phyloP scores from a whole-genome alignment of 2,113 vertebrate genomes.

The Boulengeromyrus knoepffleri region DNA sequence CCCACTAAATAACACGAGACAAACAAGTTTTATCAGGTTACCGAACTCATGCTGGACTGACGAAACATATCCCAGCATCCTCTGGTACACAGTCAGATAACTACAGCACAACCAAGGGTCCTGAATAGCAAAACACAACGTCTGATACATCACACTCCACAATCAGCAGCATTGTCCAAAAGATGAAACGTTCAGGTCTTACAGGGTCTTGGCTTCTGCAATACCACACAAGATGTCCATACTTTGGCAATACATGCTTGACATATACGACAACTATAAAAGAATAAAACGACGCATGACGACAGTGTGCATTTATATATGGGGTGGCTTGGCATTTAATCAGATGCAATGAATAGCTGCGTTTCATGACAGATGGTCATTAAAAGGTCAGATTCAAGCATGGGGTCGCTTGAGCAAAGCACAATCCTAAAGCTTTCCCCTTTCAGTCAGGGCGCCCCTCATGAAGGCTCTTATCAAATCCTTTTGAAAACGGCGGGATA shows the following conservation, averaged over 20 bases:
- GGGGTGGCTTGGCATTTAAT: conserved; percentile 19
- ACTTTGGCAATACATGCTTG: background rate
- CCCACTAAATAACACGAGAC: background rate
- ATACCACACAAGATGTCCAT: background rate
- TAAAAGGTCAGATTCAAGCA: conserved; percentile 59
- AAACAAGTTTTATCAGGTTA: background rate
- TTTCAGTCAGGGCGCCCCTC: conserved; percentile 31
- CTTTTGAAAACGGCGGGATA: conserved; percentile 57
- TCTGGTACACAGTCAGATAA: background rate
- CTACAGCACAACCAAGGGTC: background rate
- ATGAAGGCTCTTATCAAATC: conserved; percentile 44
- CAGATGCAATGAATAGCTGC: conserved; percentile 26
- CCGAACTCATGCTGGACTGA: background rate
- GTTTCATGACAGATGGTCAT: conserved; percentile 44
- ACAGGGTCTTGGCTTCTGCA: background rate
- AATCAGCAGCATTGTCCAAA: background rate
- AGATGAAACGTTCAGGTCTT: background rate
- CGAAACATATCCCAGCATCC: background rate
- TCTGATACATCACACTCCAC: background rate
- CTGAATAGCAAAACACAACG: background rate
- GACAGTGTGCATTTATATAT: background rate
- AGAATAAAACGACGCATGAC: background rate
- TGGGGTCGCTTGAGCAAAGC: conserved; percentile 39
- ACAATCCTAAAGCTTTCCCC: conserved; percentile 38
- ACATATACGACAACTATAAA: background rate